Base-by-base conservation (phyloP, 2,797 vertebrate genomes). In the Eulemur rubriventer region DNA sequence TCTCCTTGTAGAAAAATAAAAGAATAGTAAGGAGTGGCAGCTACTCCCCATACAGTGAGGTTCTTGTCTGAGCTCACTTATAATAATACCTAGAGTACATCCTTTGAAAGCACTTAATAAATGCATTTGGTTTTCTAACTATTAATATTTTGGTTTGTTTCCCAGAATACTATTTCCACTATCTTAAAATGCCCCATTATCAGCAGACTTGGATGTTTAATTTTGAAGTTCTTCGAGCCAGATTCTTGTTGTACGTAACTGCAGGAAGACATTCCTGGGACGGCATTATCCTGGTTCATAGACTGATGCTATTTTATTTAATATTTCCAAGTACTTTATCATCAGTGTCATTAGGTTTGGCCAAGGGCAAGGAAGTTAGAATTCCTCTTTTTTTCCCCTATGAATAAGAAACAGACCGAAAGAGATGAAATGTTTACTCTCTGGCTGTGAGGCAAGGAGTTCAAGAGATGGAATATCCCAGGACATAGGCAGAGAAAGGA, bases 161-260 rank as follows among this genome's bases (percentile, higher is more conserved):
- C 91, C 83, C 26, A 84, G 70, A 90, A 79, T 70, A 69, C 46
- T 26, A 72, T 86, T 93, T 75, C 63, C 50, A 95, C 43, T 83
- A 73, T 73, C 35, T 89, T 85, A 84, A 97, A 95, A 92, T 38
- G 6, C 13, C 67, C 48, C 30, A 82, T 89, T 93, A 96, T 72
- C 75, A 70, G 24, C 38, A 84, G 81, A 79, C 70, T 75, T 88
- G 57, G 52, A 69, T 80, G n/a, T 92, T 97, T 94, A 59, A 33
- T 92, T 92, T 18, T 88, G 35, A 92, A 91, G 38, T 70, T 26
- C 28, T 89, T 38, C 59, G 85, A 89, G 43, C 43, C 57, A 75
- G 43, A 95, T 48, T 90, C 90, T 91, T 93, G 35, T 82, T 52
- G n/a, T 79, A 59, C 84, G 1, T 78, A 87, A 87, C 61, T 76